These are phyloP conservation scores for Mormoops blainvillei DNA, from an alignment of 2,113 vertebrate species.

Conservation along the genomic window DNA sequence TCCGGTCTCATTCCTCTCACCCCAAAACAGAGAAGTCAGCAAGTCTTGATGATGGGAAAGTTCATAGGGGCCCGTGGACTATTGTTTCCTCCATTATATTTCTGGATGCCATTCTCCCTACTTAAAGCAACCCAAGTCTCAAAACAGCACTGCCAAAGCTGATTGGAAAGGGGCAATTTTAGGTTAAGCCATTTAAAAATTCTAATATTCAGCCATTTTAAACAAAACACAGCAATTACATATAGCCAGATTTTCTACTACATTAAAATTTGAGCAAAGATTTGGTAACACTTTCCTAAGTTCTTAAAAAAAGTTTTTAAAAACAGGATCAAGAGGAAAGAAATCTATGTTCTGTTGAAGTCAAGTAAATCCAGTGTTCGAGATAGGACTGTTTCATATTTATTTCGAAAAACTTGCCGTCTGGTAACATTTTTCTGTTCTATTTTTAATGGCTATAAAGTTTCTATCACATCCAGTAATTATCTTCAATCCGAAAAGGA, in stretches of 20 bases:
- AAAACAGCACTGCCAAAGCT: background rate
- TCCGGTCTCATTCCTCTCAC: background rate
- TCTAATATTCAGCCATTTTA: background rate
- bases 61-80: background rate
- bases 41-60: background rate
- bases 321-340: constrained; percentile 1
- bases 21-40: background rate
- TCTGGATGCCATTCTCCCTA: background rate
- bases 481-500: constrained; percentile 80
- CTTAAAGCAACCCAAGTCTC: background rate
- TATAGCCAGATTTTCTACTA: background rate
- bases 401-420: constrained; percentile 76
- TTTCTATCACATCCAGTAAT: constrained; percentile 76
- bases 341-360: background rate
- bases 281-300: background rate
- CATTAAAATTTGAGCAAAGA: background rate
- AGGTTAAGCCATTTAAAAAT: background rate
- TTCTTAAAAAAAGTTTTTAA: background rate
- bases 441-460: constrained; percentile 77
- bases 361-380: background rate
- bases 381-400: constrained; percentile 73
- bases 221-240: background rate
- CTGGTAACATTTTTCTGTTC: constrained; percentile 80
- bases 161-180: background rate
- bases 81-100: background rate